Base-by-base conservation (phyloP, 2,113 vertebrate genomes). In the Melanerpes formicivorus region DNA sequence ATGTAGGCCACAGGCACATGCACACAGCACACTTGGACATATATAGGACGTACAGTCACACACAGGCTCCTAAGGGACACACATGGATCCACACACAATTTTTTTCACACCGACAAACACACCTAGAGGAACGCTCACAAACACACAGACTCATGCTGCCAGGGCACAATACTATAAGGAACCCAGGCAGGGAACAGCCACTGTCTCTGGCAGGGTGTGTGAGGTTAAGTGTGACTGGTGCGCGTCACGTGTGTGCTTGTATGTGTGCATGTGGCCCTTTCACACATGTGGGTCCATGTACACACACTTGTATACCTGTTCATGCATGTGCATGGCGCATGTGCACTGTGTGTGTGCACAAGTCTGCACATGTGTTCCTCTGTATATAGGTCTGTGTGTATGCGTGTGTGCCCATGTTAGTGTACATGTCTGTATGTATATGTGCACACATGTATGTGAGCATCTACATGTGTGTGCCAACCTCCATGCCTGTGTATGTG, bases 71-170 rank as follows among this genome's bases (percentile, higher is more conserved):
- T 6, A 1, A 17, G 30, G 46, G 37, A 37, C 46, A 22, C 52
- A 2, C 15, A 0, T 0, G 1, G 18, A 5, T 54, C 17, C 0
- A 0, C 26, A 9, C 34, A 17, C 46, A 5, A 1, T 0, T 1
- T 3, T 56, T 62, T 62, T 30, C 65, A 67, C 52, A 25, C 46
- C 19, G 27, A 22, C 21, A 9, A 21, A 48, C 48, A 21, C 64
- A 11, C 23, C 1, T 30, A 40, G 25, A n/a, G 37, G n/a, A 62
- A 5, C 13, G 2, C 3, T 18, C 14, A 1, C n/a, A 2, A 29
- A 5, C 2, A 1, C 67, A 4, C 6, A 13, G 22, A 1, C 6
- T 10, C 16, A 8, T 8, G 0, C n/a, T 6, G 56, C 37, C 64
- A 25, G 56, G 54, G 44, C 88, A 52, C 65, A 25, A 82, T 29